Evolutionary conservation across 1,140 invertebrate species (phyloP).

Genomic region (Fopius arisanus): DNA sequence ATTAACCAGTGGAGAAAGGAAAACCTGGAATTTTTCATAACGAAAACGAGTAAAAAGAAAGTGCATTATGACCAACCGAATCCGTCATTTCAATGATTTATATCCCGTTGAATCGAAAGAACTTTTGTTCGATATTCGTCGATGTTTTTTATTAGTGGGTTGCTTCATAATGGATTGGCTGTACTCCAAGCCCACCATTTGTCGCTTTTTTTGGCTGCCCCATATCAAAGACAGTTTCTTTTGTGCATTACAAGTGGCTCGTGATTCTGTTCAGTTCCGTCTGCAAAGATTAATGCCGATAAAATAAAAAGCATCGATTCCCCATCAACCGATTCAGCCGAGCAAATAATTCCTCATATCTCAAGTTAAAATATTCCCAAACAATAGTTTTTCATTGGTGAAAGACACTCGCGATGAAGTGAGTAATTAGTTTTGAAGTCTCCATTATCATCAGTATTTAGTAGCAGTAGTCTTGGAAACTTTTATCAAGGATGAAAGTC

Average conservation of each 20-base stretch:
- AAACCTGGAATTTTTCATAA: no score
- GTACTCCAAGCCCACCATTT: constrained; percentile 2
- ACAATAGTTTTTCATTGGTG: not conserved
- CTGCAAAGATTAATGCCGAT: not conserved
- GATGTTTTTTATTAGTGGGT: not conserved
- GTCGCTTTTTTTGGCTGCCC: not conserved
- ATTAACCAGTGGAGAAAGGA: no score
- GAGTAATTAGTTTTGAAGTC: no score
- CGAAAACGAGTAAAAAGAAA: no score
- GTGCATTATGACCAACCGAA: not conserved
- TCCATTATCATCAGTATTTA: not conserved
- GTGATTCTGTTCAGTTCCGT: not conserved
- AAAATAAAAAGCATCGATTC: not conserved
- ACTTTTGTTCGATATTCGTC: not conserved
- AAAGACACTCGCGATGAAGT: not conserved
- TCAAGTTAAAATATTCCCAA: no score
- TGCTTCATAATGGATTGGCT: constrained; percentile 3
- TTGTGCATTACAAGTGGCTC: not conserved
- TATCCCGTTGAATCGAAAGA: not conserved
- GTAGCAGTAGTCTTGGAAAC: not conserved
- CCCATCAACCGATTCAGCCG: not conserved
- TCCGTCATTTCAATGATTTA: not conserved
- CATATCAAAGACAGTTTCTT: not conserved
- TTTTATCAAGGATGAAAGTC: not conserved
- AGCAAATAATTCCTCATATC: no score